Evolutionary conservation across 2,797 vertebrate species (phyloP).

Genomic region (Pitangus sulphuratus): DNA sequence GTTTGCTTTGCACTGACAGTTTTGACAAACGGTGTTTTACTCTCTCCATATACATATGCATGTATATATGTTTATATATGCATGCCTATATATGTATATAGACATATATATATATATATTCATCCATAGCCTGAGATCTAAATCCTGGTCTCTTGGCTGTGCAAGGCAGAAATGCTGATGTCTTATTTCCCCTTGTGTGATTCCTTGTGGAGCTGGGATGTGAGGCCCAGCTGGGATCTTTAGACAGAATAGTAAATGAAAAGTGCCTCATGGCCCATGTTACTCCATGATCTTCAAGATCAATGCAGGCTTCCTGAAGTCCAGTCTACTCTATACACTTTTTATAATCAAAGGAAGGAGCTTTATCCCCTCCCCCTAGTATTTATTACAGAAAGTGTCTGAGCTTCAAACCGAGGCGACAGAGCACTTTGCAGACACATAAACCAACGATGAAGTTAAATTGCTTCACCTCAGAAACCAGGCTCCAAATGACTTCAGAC

Average conservation of each 20-base stretch:
- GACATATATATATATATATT: background rate
- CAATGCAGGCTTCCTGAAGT: constrained; percentile 51
- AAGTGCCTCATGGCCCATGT: background rate
- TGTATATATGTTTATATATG: background rate
- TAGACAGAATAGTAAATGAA: constrained; percentile 51
- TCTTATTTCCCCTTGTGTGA: background rate
- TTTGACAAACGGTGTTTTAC: background rate
- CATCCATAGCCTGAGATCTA: background rate
- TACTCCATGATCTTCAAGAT: constrained; percentile 36
- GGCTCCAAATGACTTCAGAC: constrained; percentile 44
- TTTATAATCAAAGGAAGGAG: constrained; percentile 37
- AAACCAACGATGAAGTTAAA: constrained; percentile 9
- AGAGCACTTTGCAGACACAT: background rate
- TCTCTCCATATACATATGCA: background rate
- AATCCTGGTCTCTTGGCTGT: background rate
- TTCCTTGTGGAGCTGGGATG: background rate
- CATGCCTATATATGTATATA: background rate
- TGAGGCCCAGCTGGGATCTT: background rate
- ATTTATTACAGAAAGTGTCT: constrained; percentile 27
- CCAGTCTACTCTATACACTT: constrained; percentile 12
- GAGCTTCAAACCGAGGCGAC: constrained; percentile 13
- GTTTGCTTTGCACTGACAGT: background rate
- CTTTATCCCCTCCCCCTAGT: background rate
- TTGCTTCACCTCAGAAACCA: constrained; percentile 35
- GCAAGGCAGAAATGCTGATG: background rate